These are phyloP conservation scores for Osmerus mordax DNA, from an alignment of 2,113 vertebrate genomes.

Conservation along the genomic window DNA sequence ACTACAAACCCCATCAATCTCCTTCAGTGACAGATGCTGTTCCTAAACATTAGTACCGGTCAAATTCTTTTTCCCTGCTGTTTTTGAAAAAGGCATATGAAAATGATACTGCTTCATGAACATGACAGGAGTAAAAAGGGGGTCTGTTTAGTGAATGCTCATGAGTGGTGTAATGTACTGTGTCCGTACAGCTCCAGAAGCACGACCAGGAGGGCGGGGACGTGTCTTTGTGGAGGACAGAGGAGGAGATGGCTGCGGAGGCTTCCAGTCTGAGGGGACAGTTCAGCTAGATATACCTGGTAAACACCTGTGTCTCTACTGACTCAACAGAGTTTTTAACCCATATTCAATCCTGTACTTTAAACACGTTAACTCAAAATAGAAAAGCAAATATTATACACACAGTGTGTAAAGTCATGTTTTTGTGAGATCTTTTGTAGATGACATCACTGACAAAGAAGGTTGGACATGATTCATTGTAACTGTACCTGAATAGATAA, in stretches of 20 bases:
- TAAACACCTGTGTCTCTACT: conserved; percentile 1
- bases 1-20: no score
- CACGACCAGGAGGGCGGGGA: conserved; percentile 73
- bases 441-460: no score
- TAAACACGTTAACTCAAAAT: background rate
- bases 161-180: background rate
- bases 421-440: background rate
- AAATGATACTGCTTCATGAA: no score
- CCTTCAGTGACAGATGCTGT: no score
- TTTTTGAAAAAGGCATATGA: no score
- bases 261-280: conserved; percentile 68
- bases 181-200: conserved; percentile 62
- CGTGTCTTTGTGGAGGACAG: conserved; percentile 73
- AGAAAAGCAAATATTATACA: background rate
- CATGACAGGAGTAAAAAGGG: no score
- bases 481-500: background rate
- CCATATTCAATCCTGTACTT: background rate
- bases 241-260: conserved; percentile 81
- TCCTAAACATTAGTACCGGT: no score
- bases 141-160: background rate
- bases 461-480: no score
- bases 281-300: conserved; percentile 58
- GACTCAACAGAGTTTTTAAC: no score
- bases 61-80: no score
- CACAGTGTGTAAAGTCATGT: background rate